Conservation (phyloP, 2,797 vertebrate species). For the Acestrorhynchus altus region DNA sequence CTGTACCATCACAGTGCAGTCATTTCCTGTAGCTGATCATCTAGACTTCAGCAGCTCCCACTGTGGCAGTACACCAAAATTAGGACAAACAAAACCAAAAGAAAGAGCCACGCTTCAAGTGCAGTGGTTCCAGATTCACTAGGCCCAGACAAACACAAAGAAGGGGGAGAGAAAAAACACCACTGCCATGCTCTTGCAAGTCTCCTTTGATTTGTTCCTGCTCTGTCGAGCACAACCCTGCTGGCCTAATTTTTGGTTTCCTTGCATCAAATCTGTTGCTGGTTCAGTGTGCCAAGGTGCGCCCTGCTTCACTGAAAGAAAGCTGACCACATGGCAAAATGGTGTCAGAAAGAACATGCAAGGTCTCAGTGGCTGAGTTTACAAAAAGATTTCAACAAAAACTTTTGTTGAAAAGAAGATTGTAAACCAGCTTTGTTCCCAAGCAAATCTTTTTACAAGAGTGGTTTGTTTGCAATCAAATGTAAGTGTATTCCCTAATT, state of each 20-base stretch:
- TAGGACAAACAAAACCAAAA: conserved; percentile 19
- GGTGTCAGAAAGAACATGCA: neutral
- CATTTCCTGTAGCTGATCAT: neutral
- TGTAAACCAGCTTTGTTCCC: neutral
- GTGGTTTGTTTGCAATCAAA: conserved; percentile 2
- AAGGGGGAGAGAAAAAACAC: neutral
- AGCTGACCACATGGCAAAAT: conserved; percentile 32
- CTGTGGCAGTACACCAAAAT: conserved; percentile 13
- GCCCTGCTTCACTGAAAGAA: conserved; percentile 28
- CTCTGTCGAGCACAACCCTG: conserved; percentile 29
- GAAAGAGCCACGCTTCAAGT: neutral
- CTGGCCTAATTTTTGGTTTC: conserved; percentile 51
- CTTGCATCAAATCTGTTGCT: conserved; percentile 46
- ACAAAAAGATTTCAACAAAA: conserved; percentile 7
- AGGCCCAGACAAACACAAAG: conserved; percentile 6
- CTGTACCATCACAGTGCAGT: conserved; percentile 10
- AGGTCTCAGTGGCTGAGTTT: neutral
- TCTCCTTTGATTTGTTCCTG: conserved; percentile 38
- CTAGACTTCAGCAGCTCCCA: conserved; percentile 19
- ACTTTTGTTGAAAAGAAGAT: neutral
- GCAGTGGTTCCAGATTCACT: neutral
- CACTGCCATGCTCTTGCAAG: conserved; percentile 22
- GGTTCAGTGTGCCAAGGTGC: conserved; percentile 41
- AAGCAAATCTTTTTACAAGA: neutral
- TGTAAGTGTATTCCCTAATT: neutral